A percentile compares a stretch with the other conserved stretches of the same genome.
These are phyloP conservation scores for Andrena hattorfiana DNA, from an alignment of 2,888 invertebrate species.

Conservation along the genomic window DNA sequence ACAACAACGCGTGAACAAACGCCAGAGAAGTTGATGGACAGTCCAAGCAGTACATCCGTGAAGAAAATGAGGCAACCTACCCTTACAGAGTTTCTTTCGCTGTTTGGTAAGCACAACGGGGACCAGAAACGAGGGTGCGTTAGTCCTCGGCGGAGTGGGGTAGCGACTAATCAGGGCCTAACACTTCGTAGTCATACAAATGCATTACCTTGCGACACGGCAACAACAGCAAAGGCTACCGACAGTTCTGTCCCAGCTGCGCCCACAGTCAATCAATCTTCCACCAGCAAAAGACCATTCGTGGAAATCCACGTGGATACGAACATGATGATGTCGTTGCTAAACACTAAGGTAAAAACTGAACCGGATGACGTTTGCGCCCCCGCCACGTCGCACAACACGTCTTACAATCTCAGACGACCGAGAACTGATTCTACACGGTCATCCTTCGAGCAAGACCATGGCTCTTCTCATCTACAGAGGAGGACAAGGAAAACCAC, in stretches of 20 bases:
- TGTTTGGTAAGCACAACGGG: background rate
- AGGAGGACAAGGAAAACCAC: background rate
- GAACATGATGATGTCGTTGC: conserved; percentile 43
- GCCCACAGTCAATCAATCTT: too few species aligned
- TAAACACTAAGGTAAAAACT: background rate
- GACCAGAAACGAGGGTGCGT: background rate
- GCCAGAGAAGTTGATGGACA: background rate
- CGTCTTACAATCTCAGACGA: conserved; percentile 16
- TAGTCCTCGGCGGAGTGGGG: background rate
- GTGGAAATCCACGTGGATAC: conserved; percentile 54
- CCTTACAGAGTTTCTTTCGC: conserved; percentile 50
- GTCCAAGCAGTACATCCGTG: background rate
- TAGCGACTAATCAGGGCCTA: background rate
- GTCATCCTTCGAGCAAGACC: background rate
- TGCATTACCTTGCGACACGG: background rate
- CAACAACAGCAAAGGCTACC: too few species aligned
- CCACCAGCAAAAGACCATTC: conserved; percentile 38
- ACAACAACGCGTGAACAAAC: background rate
- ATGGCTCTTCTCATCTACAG: background rate
- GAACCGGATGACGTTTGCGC: background rate
- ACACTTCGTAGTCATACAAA: too few species aligned
- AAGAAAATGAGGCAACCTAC: conserved; percentile 59
- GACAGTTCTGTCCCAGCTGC: background rate
- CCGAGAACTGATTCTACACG: background rate
- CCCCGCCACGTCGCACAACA: background rate